phyloP scores from a whole-genome alignment of 2,888 invertebrate species.

The Orthosia incerta region DNA sequence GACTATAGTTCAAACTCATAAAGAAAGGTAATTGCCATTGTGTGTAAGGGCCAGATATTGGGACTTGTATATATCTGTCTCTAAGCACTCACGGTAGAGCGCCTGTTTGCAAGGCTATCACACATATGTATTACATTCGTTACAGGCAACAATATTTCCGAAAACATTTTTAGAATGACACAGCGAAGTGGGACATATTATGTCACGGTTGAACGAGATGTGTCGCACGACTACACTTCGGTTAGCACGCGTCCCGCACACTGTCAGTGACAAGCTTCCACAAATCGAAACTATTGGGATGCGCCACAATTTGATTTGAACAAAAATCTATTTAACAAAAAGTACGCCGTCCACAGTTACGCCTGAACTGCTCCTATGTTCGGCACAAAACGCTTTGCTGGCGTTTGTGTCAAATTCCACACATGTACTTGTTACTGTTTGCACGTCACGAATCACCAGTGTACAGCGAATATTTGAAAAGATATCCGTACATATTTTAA shows the following conservation, averaged over 20 bases:
- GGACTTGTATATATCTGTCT: too few species aligned
- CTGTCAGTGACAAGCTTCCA: constrained; percentile 46
- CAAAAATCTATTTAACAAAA: constrained; percentile 11
- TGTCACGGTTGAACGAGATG: constrained; percentile 38
- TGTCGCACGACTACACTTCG: constrained; percentile 37
- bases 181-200: constrained; percentile 13
- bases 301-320: constrained; percentile 15
- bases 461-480: background rate
- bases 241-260: constrained; percentile 15
- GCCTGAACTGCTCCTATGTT: background rate
- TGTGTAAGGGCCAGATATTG: too few species aligned
- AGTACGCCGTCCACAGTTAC: background rate
- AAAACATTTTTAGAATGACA: constrained; percentile 38
- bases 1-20: too few species aligned
- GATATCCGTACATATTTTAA: background rate
- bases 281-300: constrained; percentile 30
- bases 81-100: too few species aligned
- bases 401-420: constrained; percentile 20
- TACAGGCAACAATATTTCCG: background rate
- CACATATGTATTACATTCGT: background rate
- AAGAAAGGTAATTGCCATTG: too few species aligned
- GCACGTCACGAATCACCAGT: background rate
- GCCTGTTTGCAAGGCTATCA: background rate
- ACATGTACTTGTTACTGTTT: background rate
- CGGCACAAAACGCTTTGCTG: background rate